These are phyloP conservation scores for Tapirus terrestris DNA, from an alignment of 2,113 vertebrate species.

Conservation along the genomic window DNA sequence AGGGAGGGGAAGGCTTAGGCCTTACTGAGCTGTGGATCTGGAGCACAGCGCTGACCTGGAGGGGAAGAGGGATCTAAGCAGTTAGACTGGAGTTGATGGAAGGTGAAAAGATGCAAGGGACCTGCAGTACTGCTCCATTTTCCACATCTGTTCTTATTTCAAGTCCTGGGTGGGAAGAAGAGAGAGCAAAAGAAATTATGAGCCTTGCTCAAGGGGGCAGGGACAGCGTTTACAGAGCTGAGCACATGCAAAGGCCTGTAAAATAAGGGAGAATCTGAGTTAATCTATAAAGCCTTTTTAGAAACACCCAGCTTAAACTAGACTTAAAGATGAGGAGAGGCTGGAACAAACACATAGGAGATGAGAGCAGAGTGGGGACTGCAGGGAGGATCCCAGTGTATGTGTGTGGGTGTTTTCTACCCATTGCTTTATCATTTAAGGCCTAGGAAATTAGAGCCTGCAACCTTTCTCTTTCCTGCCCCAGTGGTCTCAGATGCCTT, in stretches of 20 bases:
- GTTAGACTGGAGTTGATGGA: neutral
- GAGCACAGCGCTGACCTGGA: neutral
- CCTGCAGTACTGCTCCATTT: neutral
- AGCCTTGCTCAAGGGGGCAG: constrained; percentile 20
- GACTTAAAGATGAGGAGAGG: neutral
- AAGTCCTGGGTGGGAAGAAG: neutral
- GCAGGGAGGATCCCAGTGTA: neutral
- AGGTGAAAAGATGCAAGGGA: neutral
- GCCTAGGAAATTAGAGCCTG: constrained; percentile 10
- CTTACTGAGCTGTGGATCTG: neutral
- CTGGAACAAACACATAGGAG: neutral
- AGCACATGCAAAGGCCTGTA: neutral
- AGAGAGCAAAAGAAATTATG: neutral
- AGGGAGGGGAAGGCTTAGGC: neutral
- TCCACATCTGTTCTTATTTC: neutral
- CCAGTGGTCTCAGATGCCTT: neutral
- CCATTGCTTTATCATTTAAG: neutral
- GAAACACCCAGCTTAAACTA: constrained; percentile 18
- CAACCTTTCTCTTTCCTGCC: neutral
- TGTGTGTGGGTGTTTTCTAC: neutral
- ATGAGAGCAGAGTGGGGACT: neutral
- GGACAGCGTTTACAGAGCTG: constrained; percentile 14
- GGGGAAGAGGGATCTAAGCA: neutral
- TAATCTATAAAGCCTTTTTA: neutral
- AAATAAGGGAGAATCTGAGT: neutral